Conservation (phyloP, 2,888 invertebrate species). For the Caenorhabditis japonica region DNA sequence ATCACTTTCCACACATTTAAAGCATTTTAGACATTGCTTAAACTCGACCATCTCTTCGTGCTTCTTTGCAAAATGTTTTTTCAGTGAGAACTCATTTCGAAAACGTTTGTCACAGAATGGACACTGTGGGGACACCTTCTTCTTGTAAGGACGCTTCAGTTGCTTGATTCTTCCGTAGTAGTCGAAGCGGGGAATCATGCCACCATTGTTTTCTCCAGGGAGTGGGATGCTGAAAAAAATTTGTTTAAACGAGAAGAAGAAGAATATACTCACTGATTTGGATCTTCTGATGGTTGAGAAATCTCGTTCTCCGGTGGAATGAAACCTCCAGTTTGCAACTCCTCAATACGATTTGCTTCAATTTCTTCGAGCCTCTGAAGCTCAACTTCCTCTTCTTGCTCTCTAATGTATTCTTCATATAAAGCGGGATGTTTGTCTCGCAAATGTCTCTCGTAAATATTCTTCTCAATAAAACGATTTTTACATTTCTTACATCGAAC, state of each 20-base stretch:
- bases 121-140: conserved; percentile 77
- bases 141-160: conserved; percentile 71
- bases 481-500: conserved; percentile 73
- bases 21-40: conserved; percentile 75
- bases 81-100: conserved; percentile 75
- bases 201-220: conserved; percentile 74
- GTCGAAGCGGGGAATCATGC: conserved; percentile 72
- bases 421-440: conserved; percentile 72
- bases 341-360: conserved; percentile 74
- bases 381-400: conserved; percentile 59
- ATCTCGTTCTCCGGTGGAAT: conserved; percentile 75
- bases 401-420: conserved; percentile 68
- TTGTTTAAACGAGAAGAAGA: not conserved
- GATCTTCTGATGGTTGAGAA: conserved; percentile 42
- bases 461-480: conserved; percentile 75
- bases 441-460: conserved; percentile 75
- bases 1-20: conserved; percentile 67
- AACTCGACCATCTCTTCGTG: conserved; percentile 74
- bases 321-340: conserved; percentile 74
- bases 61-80: conserved; percentile 70
- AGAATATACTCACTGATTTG: conserved; percentile 19
- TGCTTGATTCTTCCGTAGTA: conserved; percentile 66
- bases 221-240: conserved; percentile 70
- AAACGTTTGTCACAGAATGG: conserved; percentile 77
- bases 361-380: conserved; percentile 66